A percentile compares a stretch with the other conserved stretches of the same genome.
Evolutionary conservation across 2,797 vertebrate genomes (phyloP).

Genomic region (Sebastes oblongus): DNA sequence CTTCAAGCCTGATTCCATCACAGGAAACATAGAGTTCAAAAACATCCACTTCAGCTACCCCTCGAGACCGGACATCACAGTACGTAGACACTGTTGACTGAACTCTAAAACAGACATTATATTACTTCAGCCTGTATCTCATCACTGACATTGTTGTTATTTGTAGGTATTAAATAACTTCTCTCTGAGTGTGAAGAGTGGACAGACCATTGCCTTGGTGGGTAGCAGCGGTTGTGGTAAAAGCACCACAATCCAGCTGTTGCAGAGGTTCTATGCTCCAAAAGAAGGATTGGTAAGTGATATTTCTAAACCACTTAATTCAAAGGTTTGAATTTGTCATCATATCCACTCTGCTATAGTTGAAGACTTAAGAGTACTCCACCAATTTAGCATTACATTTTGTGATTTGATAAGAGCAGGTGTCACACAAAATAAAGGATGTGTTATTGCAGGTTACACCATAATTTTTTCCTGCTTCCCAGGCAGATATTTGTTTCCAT

Average conservation of each 20-base stretch:
- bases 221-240: conserved; percentile 98
- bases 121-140: background rate
- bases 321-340: background rate
- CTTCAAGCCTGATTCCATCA: conserved; percentile 88
- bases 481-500: no score
- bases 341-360: background rate
- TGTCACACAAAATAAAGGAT: no score
- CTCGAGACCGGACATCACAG: conserved; percentile 87
- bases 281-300: conserved; percentile 84
- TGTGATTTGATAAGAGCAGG: background rate
- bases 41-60: conserved; percentile 92
- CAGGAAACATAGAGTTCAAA: conserved; percentile 90
- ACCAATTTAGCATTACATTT: background rate
- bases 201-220: conserved; percentile 93
- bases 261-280: conserved; percentile 97
- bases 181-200: conserved; percentile 84
- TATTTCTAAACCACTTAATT: background rate
- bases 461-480: no score
- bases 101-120: background rate
- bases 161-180: conserved; percentile 87
- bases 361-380: background rate
- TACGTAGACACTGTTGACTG: conserved; percentile 51
- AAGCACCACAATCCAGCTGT: conserved; percentile 92
- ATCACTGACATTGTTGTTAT: conserved; percentile 51
- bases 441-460: background rate